These are phyloP conservation scores for Guaruba guarouba DNA, from an alignment of 2,113 vertebrate genomes.

Conservation along the genomic window DNA sequence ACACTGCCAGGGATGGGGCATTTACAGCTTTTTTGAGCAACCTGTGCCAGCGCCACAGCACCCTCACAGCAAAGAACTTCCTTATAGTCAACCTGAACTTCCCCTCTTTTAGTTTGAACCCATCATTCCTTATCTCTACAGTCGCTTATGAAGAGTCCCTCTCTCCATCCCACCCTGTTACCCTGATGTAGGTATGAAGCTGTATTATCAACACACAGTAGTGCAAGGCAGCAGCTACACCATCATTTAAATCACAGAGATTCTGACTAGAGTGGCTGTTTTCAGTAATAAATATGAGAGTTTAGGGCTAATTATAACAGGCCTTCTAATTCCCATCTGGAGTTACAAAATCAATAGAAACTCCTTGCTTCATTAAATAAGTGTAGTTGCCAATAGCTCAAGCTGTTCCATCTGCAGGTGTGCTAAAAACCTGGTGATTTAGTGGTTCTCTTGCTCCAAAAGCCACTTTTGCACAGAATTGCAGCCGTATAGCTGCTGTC, in stretches of 20 bases:
- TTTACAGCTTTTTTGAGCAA: background rate
- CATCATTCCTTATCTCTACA: background rate
- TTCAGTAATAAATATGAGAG: background rate
- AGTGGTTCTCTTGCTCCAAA: background rate
- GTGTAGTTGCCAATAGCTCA: conserved; percentile 8
- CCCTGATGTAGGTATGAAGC: background rate
- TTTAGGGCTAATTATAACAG: conserved; percentile 52
- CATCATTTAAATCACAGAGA: background rate
- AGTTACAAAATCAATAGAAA: conserved; percentile 58
- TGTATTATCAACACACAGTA: background rate
- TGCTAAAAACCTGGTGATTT: background rate
- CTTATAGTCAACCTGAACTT: background rate
- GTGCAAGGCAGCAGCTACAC: background rate
- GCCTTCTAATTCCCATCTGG: conserved; percentile 31
- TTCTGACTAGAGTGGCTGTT: background rate
- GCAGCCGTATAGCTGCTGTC: background rate
- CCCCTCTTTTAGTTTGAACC: background rate
- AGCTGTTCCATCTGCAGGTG: background rate
- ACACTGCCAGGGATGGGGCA: background rate
- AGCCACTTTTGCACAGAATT: background rate
- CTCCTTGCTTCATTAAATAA: conserved; percentile 54
- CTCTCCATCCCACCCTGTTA: background rate
- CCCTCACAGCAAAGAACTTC: background rate
- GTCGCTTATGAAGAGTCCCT: background rate
- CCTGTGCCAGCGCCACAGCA: background rate